These are phyloP conservation scores for Poecilus cupreus DNA, from an alignment of 2,888 invertebrate species.

Conservation along the genomic window DNA sequence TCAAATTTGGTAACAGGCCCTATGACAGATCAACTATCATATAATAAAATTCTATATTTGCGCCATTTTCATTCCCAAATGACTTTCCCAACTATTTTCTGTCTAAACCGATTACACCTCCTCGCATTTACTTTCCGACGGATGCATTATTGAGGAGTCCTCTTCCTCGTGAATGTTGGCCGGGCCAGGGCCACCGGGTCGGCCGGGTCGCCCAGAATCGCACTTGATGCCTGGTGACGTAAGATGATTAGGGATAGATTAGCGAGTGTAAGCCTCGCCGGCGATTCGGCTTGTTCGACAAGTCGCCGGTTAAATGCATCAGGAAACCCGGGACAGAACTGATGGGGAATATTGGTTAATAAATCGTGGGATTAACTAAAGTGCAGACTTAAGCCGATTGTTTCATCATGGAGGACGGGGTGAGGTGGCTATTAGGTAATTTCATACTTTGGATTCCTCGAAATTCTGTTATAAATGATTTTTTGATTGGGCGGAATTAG, in stretches of 20 bases:
- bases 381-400: constrained; percentile 20
- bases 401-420: neutral
- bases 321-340: constrained; percentile 18
- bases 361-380: constrained; percentile 41
- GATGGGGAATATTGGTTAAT: constrained; percentile 35
- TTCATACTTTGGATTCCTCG: too few species aligned
- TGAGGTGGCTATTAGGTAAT: too few species aligned
- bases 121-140: too few species aligned
- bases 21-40: too few species aligned
- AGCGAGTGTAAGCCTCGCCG: constrained; percentile 41
- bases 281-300: constrained; percentile 51
- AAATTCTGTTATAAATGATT: too few species aligned
- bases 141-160: neutral
- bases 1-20: too few species aligned
- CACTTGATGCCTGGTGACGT: constrained; percentile 55
- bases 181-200: constrained; percentile 6
- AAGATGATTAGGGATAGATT: constrained; percentile 58
- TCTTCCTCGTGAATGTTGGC: neutral
- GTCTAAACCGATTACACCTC: too few species aligned
- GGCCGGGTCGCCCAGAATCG: neutral
- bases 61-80: too few species aligned
- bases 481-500: too few species aligned
- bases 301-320: constrained; percentile 47
- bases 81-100: too few species aligned
- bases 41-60: too few species aligned